Conservation (phyloP, 2,888 invertebrate species). For the Drosophila glabriapex region DNA sequence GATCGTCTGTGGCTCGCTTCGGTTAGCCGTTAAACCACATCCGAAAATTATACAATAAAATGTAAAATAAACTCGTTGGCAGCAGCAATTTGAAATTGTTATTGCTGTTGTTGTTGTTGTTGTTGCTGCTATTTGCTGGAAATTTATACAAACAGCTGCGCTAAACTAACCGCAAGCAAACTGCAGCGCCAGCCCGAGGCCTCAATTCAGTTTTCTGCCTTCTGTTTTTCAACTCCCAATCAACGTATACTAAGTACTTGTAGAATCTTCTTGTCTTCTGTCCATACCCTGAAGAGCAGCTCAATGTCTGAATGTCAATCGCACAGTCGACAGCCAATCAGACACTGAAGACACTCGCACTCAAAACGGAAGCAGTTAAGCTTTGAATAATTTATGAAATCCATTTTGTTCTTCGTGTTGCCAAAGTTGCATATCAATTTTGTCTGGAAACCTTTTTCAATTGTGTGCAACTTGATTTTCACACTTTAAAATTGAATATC, state of each 20-base stretch:
- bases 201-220: conserved; percentile 34
- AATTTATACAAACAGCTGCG: conserved; percentile 76
- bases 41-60: conserved; percentile 80
- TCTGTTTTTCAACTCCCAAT: conserved; percentile 5
- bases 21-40: conserved; percentile 66
- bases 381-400: conserved; percentile 80
- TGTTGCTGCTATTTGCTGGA: conserved; percentile 48
- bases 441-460: conserved; percentile 9
- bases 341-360: conserved; percentile 42
- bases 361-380: conserved; percentile 76
- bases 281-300: conserved; percentile 30
- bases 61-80: conserved; percentile 72
- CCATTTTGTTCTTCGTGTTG: conserved; percentile 36
- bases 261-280: conserved; percentile 49
- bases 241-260: conserved; percentile 13
- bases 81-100: conserved; percentile 34
- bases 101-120: conserved; percentile 26
- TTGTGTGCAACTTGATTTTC: conserved; percentile 37
- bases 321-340: conserved; percentile 13
- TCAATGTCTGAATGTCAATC: conserved; percentile 22
- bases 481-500: conserved; percentile 40
- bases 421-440: conserved; percentile 73
- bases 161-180: conserved; percentile 70
- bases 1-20: conserved; percentile 40
- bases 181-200: conserved; percentile 59